Conservation (phyloP, 2,797 vertebrate genomes). For the Spea hammondii region DNA sequence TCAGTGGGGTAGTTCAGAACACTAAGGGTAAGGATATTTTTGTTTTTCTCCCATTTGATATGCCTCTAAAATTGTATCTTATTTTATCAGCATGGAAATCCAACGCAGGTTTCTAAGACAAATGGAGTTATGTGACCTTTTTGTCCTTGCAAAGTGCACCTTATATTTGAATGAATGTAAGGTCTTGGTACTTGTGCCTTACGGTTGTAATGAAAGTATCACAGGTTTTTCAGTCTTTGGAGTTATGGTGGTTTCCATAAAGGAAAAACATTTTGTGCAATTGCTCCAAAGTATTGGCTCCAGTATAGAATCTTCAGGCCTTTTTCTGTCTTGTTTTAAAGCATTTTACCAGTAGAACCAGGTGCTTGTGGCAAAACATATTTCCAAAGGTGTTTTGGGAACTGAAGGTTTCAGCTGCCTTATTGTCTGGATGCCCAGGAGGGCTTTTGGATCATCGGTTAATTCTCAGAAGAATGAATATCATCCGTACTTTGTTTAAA, state of each 20-base stretch:
- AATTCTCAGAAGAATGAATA: no score
- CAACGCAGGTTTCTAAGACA: neutral
- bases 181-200: constrained; percentile 45
- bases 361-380: no score
- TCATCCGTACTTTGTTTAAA: no score
- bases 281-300: neutral
- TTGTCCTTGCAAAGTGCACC: constrained; percentile 32
- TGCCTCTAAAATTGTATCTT: constrained; percentile 6
- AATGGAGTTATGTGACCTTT: neutral
- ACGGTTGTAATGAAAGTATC: constrained; percentile 25
- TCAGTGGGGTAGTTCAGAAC: neutral
- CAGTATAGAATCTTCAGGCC: no score
- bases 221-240: constrained; percentile 1
- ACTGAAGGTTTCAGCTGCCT: no score
- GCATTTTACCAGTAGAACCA: no score
- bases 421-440: no score
- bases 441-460: no score
- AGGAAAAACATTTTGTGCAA: neutral
- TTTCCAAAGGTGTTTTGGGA: no score
- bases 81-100: constrained; percentile 1
- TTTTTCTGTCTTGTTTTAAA: no score
- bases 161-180: constrained; percentile 29
- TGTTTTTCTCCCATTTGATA: constrained; percentile 4
- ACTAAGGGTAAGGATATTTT: constrained; percentile 1
- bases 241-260: constrained; percentile 2